Conservation (phyloP, 2,113 vertebrate species). For the Symphodus melops region DNA sequence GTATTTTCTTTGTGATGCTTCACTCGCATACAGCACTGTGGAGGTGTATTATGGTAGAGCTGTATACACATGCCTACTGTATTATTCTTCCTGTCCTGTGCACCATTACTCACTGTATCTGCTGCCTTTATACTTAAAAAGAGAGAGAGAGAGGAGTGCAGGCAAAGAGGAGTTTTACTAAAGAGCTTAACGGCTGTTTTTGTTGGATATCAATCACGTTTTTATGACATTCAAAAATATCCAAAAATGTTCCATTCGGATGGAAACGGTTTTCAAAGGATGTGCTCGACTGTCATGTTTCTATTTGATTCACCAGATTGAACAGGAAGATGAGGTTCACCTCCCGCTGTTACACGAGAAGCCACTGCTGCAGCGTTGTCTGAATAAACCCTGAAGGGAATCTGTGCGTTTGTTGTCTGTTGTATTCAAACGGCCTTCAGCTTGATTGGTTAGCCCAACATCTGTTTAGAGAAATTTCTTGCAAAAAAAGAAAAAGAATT, state of each 20-base stretch:
- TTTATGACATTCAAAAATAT: not conserved
- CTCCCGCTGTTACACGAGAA: not conserved
- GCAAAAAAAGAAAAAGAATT: too few species aligned
- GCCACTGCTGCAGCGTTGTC: conserved; percentile 6
- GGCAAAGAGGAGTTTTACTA: not conserved
- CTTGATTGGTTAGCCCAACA: too few species aligned
- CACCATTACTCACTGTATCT: conserved; percentile 1
- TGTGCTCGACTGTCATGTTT: not conserved
- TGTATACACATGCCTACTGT: conserved; percentile 41
- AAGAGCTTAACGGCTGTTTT: conserved; percentile 12
- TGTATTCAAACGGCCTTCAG: too few species aligned
- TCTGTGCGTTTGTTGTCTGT: not conserved
- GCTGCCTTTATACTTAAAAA: not conserved
- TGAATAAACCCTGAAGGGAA: not conserved
- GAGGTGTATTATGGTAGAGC: conserved; percentile 53
- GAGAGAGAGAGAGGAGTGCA: not conserved
- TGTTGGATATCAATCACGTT: not conserved
- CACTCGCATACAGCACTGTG: conserved; percentile 44
- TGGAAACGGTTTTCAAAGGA: not conserved
- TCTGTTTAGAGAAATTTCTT: too few species aligned
- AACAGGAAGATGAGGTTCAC: not conserved
- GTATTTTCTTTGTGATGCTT: conserved; percentile 40
- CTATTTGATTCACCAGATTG: conserved; percentile 11
- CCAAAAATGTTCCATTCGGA: not conserved
- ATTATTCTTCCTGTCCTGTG: conserved; percentile 24